Evolutionary conservation across 2,113 vertebrate species (phyloP).

Genomic region (Eira barbara): DNA sequence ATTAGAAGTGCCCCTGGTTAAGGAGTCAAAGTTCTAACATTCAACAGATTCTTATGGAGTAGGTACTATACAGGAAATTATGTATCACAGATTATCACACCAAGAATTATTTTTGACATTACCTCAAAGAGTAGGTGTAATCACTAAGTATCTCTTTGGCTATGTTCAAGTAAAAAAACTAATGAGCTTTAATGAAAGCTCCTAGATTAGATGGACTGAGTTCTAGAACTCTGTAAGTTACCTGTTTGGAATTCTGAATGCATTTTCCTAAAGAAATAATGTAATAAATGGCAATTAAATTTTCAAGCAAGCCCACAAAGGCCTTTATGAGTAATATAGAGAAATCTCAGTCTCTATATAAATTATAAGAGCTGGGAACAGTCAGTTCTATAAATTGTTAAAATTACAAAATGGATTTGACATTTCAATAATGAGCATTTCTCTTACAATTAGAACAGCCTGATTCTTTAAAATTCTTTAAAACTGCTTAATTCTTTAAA

Average conservation of each 20-base stretch:
- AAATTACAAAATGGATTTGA: conserved; percentile 34
- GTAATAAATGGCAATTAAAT: not conserved
- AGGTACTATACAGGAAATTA: not conserved
- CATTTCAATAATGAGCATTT: conserved; percentile 5
- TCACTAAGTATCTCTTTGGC: not conserved
- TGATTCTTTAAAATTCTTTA: not conserved
- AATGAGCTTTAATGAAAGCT: not conserved
- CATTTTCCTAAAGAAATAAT: conserved; percentile 9
- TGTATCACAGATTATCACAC: not conserved
- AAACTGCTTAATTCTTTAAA: conserved; percentile 17
- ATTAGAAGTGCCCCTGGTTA: not conserved
- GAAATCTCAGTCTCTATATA: not conserved
- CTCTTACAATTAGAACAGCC: not conserved
- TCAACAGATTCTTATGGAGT: conserved; percentile 1
- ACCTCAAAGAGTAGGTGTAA: not conserved
- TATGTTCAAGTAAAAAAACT: not conserved
- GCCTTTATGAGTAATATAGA: not conserved
- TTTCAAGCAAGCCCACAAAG: not conserved
- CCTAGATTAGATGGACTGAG: not conserved
- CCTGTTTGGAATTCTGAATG: not conserved
- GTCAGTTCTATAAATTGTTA: not conserved
- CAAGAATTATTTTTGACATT: conserved; percentile 5
- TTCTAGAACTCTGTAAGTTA: conserved; percentile 21
- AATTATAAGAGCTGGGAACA: not conserved
- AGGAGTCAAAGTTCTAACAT: not conserved